Conservation (phyloP, 2,797 vertebrate genomes). For the Gadopsis bispinosus region DNA sequence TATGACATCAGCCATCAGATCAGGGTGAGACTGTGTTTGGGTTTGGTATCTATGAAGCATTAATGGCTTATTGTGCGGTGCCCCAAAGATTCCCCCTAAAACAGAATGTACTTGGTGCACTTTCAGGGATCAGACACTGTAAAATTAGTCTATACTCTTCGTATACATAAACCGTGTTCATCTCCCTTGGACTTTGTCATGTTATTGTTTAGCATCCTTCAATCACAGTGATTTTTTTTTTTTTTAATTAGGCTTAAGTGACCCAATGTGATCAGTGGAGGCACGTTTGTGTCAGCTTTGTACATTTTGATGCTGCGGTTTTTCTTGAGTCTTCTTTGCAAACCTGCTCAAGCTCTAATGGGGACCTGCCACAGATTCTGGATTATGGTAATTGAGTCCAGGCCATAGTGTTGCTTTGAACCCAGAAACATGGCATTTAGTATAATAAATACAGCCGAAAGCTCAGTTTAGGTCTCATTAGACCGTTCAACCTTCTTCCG, state of each 20-base stretch:
- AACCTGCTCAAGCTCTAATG: neutral
- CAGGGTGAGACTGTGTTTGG: constrained; percentile 82
- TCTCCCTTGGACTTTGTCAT: neutral
- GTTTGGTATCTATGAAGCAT: neutral
- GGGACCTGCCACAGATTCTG: neutral
- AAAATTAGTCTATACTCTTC: neutral
- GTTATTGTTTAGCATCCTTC: neutral
- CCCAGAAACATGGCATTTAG: neutral
- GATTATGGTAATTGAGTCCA: neutral
- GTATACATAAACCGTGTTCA: neutral
- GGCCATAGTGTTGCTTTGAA: neutral
- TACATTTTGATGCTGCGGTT: neutral
- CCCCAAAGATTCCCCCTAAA: neutral
- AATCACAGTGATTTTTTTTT: neutral
- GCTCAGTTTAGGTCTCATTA: neutral
- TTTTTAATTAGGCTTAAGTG: neutral
- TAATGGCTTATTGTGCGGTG: neutral
- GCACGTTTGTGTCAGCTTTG: neutral
- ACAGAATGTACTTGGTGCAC: neutral
- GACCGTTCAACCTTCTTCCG: neutral
- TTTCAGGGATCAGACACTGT: neutral
- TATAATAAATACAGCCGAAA: neutral
- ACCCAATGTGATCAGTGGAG: neutral
- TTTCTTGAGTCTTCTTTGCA: neutral
- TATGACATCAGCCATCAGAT: constrained; percentile 90